Conservation (phyloP, 2,797 vertebrate species). For the Chloroceryle inda region DNA sequence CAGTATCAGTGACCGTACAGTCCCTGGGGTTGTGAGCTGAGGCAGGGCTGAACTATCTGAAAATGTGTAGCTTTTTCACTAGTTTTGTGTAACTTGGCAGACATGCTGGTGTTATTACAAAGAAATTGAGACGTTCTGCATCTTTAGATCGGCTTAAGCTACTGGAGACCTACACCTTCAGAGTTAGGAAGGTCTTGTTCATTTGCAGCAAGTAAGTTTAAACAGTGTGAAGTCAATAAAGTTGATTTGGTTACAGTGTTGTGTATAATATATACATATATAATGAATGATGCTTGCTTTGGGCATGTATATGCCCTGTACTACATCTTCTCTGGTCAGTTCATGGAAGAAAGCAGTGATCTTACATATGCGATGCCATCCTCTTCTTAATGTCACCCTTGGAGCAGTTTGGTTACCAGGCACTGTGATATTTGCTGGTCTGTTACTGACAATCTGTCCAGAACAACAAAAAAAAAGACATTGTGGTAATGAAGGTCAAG, state of each 20-base stretch:
- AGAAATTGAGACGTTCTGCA: background rate
- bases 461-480: background rate
- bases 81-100: background rate
- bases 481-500: background rate
- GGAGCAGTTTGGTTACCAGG: background rate
- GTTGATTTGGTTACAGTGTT: background rate
- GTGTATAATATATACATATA: too few relatives aligned
- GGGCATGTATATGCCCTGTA: background rate
- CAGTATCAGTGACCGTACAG: fast-evolving
- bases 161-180: background rate
- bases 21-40: background rate
- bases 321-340: background rate
- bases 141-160: background rate
- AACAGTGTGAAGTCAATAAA: background rate
- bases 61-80: background rate
- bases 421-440: background rate
- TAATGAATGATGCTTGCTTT: background rate
- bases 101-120: background rate
- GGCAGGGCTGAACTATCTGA: background rate
- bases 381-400: background rate
- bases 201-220: background rate
- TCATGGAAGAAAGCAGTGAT: background rate
- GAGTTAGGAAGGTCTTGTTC: background rate
- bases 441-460: background rate
- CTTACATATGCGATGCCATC: background rate